Conservation (phyloP, 2,797 vertebrate species). For the Anabas testudineus region DNA sequence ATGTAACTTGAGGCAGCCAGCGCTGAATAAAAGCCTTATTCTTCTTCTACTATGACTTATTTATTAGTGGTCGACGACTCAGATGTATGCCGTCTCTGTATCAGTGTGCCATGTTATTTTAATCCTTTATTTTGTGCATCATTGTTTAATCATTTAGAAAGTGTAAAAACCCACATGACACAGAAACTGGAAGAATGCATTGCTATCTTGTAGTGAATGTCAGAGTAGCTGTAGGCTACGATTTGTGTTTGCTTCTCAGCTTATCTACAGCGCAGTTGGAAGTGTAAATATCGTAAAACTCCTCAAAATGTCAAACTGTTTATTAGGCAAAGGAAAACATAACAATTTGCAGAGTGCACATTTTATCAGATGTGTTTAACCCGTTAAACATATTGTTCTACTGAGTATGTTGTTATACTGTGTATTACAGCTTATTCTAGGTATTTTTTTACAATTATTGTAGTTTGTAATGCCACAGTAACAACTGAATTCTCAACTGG, state of each 20-base stretch:
- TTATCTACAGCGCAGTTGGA: neutral
- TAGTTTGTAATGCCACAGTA: no score
- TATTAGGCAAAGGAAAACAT: neutral
- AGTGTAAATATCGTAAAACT: neutral
- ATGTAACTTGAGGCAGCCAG: constrained; percentile 47
- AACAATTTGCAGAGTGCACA: neutral
- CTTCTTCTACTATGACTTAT: constrained; percentile 56
- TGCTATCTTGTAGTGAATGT: constrained; percentile 3
- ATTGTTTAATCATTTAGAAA: constrained; percentile 23
- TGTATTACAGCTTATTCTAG: no score
- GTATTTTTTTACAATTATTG: no score
- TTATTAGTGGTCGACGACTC: constrained; percentile 47
- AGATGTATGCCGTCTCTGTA: constrained; percentile 30
- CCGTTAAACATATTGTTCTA: no score
- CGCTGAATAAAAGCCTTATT: constrained; percentile 58
- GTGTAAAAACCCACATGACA: neutral
- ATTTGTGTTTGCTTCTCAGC: no score
- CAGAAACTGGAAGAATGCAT: neutral
- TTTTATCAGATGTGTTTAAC: no score
- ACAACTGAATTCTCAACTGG: no score
- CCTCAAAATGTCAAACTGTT: neutral
- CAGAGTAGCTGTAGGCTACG: neutral
- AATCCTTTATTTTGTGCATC: constrained; percentile 56
- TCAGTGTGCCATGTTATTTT: constrained; percentile 54
- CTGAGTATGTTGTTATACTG: no score